Conservation (phyloP, 2,888 invertebrate genomes). For the Brenthis ino region DNA sequence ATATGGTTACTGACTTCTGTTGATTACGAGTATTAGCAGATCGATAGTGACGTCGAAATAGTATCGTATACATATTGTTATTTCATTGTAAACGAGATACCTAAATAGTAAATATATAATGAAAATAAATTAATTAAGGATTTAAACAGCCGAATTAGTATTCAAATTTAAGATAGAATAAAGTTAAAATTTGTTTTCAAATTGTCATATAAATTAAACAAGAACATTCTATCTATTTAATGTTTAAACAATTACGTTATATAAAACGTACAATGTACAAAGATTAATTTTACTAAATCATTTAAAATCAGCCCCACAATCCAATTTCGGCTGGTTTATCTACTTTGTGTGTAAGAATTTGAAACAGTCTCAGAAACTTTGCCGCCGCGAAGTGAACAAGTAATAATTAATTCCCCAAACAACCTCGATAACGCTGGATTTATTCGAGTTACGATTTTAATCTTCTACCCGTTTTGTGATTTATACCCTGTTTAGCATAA, state of each 20-base stretch:
- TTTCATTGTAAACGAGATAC: too few species aligned
- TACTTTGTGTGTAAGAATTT: slow-evolving; percentile 38
- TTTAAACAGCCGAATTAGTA: too few species aligned
- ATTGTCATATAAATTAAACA: not conserved
- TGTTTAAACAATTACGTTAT: not conserved
- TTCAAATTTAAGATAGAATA: too few species aligned
- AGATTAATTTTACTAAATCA: slow-evolving; percentile 12
- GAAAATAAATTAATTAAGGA: too few species aligned
- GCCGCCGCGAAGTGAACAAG: slow-evolving; percentile 52
- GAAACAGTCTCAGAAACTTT: slow-evolving; percentile 45
- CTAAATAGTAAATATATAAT: too few species aligned
- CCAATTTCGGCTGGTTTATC: slow-evolving; percentile 32
- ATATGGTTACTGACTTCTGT: too few species aligned
- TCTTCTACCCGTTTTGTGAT: slow-evolving; percentile 41
- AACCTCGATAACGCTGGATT: slow-evolving; percentile 61
- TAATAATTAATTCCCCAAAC: slow-evolving; percentile 67
- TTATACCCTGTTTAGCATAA: slow-evolving; percentile 25
- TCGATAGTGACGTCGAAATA: too few species aligned
- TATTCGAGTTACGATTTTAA: slow-evolving; percentile 64
- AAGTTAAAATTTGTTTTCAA: too few species aligned
- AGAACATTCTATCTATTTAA: not conserved
- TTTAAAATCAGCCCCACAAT: slow-evolving; percentile 9
- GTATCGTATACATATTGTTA: too few species aligned
- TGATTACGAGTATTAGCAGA: too few species aligned
- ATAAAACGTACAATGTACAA: not conserved